These are phyloP conservation scores for Loripinus fragilis DNA, from an alignment of 2,888 invertebrate genomes.

Conservation along the genomic window DNA sequence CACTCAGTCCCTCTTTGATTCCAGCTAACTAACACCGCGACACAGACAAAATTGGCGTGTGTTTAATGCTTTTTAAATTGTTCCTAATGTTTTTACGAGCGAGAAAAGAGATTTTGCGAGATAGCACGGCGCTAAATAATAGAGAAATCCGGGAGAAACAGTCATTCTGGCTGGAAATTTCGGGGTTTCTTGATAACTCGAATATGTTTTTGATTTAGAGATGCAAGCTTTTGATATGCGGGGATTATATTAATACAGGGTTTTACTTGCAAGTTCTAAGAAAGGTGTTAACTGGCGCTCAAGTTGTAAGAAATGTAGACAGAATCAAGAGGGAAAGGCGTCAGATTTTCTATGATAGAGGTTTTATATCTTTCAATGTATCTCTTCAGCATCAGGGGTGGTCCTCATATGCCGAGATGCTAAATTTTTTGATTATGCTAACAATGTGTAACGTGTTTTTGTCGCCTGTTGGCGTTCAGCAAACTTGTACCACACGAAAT, in stretches of 20 bases:
- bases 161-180: conserved; percentile 47
- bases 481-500: no score
- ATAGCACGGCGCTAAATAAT: conserved; percentile 53
- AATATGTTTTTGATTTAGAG: conserved; percentile 64
- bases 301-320: conserved; percentile 9
- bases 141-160: conserved; percentile 24
- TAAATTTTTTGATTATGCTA: conserved; percentile 4
- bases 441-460: conserved; percentile 2
- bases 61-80: conserved; percentile 56
- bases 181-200: conserved; percentile 45
- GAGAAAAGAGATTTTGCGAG: conserved; percentile 34
- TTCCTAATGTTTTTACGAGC: conserved; percentile 39
- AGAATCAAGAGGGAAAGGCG: conserved; percentile 26
- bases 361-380: background rate
- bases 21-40: background rate
- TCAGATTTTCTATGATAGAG: conserved; percentile 18
- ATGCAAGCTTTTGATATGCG: conserved; percentile 56
- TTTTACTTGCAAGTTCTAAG: conserved; percentile 43
- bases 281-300: conserved; percentile 52
- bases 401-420: background rate
- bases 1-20: background rate
- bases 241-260: conserved; percentile 58
- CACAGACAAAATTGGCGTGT: conserved; percentile 36
- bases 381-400: conserved; percentile 11
- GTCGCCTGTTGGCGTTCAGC: no score